A percentile compares a stretch with the other conserved stretches of the same genome.
Evolutionary conservation across 2,113 vertebrate species (phyloP).

Genomic region (Struthidea cinerea): DNA sequence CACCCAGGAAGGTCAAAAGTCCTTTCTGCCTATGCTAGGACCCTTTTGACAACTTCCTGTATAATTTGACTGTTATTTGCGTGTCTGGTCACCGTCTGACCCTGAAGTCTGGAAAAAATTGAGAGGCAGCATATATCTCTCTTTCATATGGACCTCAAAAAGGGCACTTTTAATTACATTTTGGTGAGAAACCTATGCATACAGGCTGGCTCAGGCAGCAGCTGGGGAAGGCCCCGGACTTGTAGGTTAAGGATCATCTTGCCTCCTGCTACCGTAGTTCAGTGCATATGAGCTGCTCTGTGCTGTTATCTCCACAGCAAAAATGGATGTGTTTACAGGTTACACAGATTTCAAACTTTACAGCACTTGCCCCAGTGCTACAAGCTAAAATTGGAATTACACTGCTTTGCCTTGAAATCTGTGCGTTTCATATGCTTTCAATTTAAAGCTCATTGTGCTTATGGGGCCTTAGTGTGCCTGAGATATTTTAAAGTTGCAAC

Average conservation of each 20-base stretch:
- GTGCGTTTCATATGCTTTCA: not conserved
- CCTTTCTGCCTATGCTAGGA: conserved; percentile 71
- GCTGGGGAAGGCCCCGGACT: not conserved
- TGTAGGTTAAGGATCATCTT: conserved; percentile 3
- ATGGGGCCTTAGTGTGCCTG: not conserved
- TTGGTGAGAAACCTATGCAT: conserved; percentile 39
- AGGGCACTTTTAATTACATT: conserved; percentile 59
- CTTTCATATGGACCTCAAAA: conserved; percentile 54
- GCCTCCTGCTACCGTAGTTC: not conserved
- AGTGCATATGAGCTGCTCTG: not conserved
- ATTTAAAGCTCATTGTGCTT: not conserved
- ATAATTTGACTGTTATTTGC: conserved; percentile 84
- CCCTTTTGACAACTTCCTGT: conserved; percentile 85
- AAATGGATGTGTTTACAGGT: conserved; percentile 22
- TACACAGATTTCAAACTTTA: conserved; percentile 19
- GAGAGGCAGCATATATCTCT: conserved; percentile 50
- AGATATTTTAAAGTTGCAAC: not conserved
- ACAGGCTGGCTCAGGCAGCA: not conserved
- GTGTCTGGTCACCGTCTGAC: conserved; percentile 78
- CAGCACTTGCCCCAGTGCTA: conserved; percentile 2
- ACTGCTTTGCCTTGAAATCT: conserved; percentile 22
- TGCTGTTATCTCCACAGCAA: not conserved
- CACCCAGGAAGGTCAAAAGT: conserved; percentile 76
- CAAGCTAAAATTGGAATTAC: conserved; percentile 33
- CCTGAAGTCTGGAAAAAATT: conserved; percentile 76